Evolutionary conservation across 2,113 vertebrate genomes (phyloP), one percentile per base, ranked within the genome.

Genomic region (Ranitomeya imitator): DNA sequence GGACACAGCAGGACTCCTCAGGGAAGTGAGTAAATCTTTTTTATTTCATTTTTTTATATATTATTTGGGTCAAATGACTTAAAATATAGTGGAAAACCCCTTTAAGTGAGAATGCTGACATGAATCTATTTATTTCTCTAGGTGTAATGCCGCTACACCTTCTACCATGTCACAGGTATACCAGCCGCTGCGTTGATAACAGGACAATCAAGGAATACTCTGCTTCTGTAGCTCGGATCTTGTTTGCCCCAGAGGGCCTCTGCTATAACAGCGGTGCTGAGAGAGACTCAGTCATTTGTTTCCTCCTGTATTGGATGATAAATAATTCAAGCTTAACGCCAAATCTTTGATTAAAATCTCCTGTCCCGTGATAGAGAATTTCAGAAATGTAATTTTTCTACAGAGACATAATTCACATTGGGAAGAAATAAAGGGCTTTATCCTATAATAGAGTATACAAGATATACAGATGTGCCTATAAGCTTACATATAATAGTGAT

Each of bases 301-400:
- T 84, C 59, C 80, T 63, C n/a, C 71, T 77, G 80, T 88, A 88
- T 88, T 88, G 80, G 65, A 77, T 88, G 87, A 88, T 88, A 88
- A 88, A 88, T 88, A 88, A 88, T 88, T 88, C 87, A 88, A 77
- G 80, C 87, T 84, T 78, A 73, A 83, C 80, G 81, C 80, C 87
- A 88, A 77, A 83, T 83, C 87, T 84, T 88, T 88, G 80, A 88
- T 88, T 88, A 88, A 88, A 88, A 83, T 88, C 87, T 88, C 87
- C 87, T 84, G 37, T 84, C 80, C 87, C 80, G 26, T 88, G 87
- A 84, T 76, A 88, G 71, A 88, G 80, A 83, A 88, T 88, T 83
- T 88, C 87, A 83, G 74, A 88, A 76, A 80, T 80, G 87, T 88
- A 74, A 88, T 84, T 88, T 83, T 84, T 83, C 87, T 88, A 83